Evolutionary conservation across 2,797 vertebrate genomes (phyloP), one percentile per base, ranked within the genome.

Genomic region (Lateolabrax maculatus): DNA sequence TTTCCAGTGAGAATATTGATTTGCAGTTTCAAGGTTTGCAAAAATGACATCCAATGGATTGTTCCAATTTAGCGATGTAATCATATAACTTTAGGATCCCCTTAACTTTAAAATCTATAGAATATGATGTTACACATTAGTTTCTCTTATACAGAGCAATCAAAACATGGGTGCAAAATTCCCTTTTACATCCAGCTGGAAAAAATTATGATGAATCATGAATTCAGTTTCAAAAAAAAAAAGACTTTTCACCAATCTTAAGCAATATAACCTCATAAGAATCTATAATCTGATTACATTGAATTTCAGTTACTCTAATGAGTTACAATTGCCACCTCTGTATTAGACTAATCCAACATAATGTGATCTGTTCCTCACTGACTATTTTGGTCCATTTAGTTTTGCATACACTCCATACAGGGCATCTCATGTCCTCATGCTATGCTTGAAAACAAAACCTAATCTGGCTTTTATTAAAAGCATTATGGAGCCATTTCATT

Each of bases 381-480:
- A 46, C n/a, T 46, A 10, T 74, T 31, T 77, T 36, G 66, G 7
- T 44, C 80, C 16, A 60, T 76, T 71, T 73, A 48, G 36, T 80
- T 84, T 81, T 76, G 1, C 53, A 77, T 34, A 41, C 25, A 64
- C 65, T 49, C 48, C 71, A 53, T 77, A 84, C 66, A 84, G 41
- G 61, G 23, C 34, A 80, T 68, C 10, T 60, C 0, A 0, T 44
- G 60, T 77, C 72, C 34, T 69, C 43, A 15, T 46, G 69, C 67
- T 34, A 23, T 18, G 51, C 68, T 60, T 70, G 51, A 83, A 83
- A 90, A 80, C 56, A 78, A 84, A 87, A 65, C 25, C 25, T 57
- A 75, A 75, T 84, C 71, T 83, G 85, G 64, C 18, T 77, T 82
- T 85, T 68, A 89, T 83, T 84, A 79, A 62, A 53, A 56, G 23